Percentiles rank a stretch among this genome's conserved stretches.
phyloP scores from a whole-genome alignment of 2,113 vertebrate species.

The Prochilodus magdalenae region DNA sequence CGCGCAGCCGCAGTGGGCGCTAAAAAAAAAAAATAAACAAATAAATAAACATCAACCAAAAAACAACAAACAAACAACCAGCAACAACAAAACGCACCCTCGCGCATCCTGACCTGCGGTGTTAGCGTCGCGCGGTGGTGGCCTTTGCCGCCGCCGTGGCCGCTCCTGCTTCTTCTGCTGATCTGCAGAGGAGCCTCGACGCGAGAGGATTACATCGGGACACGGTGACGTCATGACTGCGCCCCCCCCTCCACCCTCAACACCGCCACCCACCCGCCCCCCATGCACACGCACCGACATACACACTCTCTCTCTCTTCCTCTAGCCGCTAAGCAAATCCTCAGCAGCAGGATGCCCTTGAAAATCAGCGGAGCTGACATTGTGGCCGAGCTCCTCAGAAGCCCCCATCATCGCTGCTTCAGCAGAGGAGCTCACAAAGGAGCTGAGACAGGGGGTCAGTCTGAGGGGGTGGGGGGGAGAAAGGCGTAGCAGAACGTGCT shows the following conservation, averaged over 20 bases:
- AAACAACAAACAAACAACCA: background rate
- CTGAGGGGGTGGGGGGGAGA: too few relatives aligned
- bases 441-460: too few relatives aligned
- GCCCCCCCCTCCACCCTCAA: constrained; percentile 22
- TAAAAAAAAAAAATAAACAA: background rate
- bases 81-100: background rate
- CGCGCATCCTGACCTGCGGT: background rate
- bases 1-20: background rate
- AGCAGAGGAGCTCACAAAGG: too few relatives aligned
- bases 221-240: constrained; percentile 86
- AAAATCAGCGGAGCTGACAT: constrained; percentile 80
- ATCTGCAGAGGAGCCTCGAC: constrained; percentile 74
- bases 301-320: too few relatives aligned
- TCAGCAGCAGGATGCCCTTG: constrained; percentile 91
- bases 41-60: background rate
- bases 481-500: background rate
- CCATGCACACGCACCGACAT: background rate
- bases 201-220: constrained; percentile 89
- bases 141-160: constrained; percentile 26
- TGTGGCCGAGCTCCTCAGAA: constrained; percentile 40
- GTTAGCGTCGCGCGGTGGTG: too few relatives aligned
- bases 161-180: constrained; percentile 83
- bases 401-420: too few relatives aligned
- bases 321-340: constrained; percentile 83
- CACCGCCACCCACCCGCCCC: background rate